A percentile compares a stretch with the other conserved stretches of the same genome.
Evolutionary conservation across 2,113 vertebrate species (phyloP).

Genomic region (Entelurus aequoreus): DNA sequence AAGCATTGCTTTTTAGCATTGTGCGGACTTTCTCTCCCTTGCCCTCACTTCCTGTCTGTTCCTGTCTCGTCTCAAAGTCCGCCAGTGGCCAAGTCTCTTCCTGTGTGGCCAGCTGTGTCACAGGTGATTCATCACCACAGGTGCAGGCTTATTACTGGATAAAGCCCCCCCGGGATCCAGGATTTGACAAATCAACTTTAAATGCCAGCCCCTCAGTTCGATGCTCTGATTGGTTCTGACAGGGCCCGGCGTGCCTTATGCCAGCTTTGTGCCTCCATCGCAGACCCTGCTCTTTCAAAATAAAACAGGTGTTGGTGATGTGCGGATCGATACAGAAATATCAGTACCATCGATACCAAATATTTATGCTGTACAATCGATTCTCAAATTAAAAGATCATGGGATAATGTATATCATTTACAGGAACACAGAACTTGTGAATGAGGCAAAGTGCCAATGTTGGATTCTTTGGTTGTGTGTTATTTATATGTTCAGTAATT

Average conservation of each 20-base stretch:
- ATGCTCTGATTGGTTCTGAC: conserved; percentile 66
- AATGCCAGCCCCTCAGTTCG: conserved; percentile 60
- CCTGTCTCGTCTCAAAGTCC: conserved; percentile 51
- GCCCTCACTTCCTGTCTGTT: conserved; percentile 40
- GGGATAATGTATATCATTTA: too few relatives aligned
- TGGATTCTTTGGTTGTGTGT: too few relatives aligned
- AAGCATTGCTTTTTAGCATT: neutral
- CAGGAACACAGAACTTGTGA: too few relatives aligned
- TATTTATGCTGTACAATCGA: too few relatives aligned
- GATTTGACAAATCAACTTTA: conserved; percentile 66
- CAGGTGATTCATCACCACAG: conserved; percentile 73
- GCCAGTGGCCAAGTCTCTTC: conserved; percentile 61
- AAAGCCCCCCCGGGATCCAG: conserved; percentile 47
- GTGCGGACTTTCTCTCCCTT: conserved; percentile 6
- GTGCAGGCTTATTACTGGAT: conserved; percentile 67
- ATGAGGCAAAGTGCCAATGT: too few relatives aligned
- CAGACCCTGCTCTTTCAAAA: conserved; percentile 28
- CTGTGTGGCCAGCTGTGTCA: conserved; percentile 63
- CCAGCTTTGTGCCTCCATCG: conserved; percentile 55
- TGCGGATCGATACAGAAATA: conserved; percentile 10
- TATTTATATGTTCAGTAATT: too few relatives aligned
- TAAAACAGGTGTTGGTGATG: conserved; percentile 54
- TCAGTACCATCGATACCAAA: neutral
- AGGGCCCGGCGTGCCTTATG: conserved; percentile 61
- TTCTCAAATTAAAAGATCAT: too few relatives aligned